Conservation (phyloP, 2,113 vertebrate genomes). For the Sigmodon hispidus region DNA sequence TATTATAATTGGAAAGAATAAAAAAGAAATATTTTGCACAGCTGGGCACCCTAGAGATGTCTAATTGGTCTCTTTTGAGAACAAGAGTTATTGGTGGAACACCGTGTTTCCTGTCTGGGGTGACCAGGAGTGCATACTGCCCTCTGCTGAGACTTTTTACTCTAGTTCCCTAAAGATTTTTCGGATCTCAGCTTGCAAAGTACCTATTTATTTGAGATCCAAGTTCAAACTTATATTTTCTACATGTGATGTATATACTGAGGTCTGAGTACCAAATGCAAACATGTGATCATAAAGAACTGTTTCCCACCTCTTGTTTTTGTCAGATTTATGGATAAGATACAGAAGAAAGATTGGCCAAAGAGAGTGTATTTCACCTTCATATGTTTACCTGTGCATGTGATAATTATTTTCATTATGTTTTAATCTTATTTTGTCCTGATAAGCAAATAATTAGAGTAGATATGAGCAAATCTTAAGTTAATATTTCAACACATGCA, state of each 20-base stretch:
- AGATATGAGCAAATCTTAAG: background rate
- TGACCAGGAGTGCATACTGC: background rate
- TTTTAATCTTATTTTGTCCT: background rate
- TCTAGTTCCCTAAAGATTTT: background rate
- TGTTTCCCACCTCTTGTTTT: background rate
- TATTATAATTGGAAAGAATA: background rate
- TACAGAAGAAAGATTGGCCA: background rate
- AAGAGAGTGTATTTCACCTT: background rate
- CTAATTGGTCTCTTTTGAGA: conserved; percentile 24
- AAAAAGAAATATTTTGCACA: background rate
- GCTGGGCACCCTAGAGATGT: background rate
- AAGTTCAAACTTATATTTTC: background rate
- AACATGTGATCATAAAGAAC: background rate
- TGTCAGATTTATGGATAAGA: background rate
- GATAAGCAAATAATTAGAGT: background rate
- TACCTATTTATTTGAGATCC: background rate
- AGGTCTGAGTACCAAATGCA: background rate
- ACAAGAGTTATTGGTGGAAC: background rate
- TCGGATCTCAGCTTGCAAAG: background rate
- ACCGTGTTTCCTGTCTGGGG: background rate
- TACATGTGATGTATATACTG: background rate
- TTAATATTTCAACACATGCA: background rate
- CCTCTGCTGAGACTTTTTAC: background rate
- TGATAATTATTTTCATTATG: background rate
- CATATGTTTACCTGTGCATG: background rate